Percentiles rank a stretch among this genome's conserved stretches.
Evolutionary conservation across 2,888 invertebrate genomes (phyloP).

Genomic region (Zootermopsis nevadensis): DNA sequence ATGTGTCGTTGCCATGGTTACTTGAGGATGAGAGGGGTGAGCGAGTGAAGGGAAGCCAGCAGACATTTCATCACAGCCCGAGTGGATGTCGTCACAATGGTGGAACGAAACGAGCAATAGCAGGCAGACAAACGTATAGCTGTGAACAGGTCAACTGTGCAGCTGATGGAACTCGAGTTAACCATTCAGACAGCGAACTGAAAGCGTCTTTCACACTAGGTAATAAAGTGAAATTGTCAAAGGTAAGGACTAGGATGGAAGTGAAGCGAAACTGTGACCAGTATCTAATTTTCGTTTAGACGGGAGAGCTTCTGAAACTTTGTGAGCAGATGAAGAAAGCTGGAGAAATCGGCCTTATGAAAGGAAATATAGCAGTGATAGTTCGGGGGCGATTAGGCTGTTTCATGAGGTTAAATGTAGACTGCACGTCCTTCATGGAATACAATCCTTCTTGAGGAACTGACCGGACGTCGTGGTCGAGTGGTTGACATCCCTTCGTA

Average conservation of each 20-base stretch:
- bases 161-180: neutral
- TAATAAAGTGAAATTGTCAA: too few species aligned
- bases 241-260: neutral
- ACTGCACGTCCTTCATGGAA: too few species aligned
- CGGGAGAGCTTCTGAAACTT: neutral
- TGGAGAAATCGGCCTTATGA: too few species aligned
- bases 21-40: neutral
- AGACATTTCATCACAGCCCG: constrained; percentile 35
- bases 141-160: neutral
- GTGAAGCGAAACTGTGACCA: neutral
- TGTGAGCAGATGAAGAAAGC: neutral
- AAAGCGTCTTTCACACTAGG: neutral
- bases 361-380: too few species aligned
- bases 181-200: neutral
- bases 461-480: too few species aligned
- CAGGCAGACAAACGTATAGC: neutral
- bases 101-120: constrained; percentile 1
- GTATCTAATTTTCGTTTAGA: neutral
- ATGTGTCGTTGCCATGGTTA: constrained; percentile 44
- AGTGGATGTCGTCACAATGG: constrained; percentile 5
- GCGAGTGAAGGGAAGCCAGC: neutral
- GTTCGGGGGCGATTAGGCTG: too few species aligned
- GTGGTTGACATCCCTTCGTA: too few species aligned
- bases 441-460: too few species aligned
- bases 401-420: too few species aligned